A percentile compares a stretch with the other conserved stretches of the same genome.
Evolutionary conservation across 1,140 invertebrate genomes (phyloP).

Genomic region (Trichonephila clavipes): DNA sequence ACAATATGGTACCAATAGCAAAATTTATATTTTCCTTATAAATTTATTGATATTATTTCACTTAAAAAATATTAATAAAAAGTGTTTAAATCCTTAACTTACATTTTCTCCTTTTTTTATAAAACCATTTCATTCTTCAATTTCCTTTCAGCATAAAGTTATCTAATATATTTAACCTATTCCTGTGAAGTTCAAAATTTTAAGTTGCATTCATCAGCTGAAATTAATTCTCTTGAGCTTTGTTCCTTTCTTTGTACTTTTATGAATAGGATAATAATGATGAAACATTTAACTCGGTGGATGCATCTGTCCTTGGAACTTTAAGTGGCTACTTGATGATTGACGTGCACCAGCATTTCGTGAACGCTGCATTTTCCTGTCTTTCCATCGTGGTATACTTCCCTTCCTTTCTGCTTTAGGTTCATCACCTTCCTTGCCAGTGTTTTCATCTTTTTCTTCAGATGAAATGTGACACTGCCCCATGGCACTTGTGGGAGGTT

Average conservation of each 20-base stretch:
- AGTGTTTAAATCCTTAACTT: conserved; percentile 1
- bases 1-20: no score
- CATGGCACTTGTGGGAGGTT: not conserved
- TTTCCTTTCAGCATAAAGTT: no score
- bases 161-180: not conserved
- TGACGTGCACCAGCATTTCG: conserved; percentile 3
- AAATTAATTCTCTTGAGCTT: conserved; percentile 33
- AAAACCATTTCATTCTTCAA: not conserved
- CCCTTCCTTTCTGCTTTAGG: not conserved
- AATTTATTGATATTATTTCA: no score
- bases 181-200: not conserved
- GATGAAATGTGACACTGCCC: conserved; percentile 2
- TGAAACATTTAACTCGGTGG: not conserved
- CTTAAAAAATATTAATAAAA: not conserved
- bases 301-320: not conserved
- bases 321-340: not conserved
- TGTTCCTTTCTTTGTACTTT: conserved; percentile 30
- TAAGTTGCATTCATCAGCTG: not conserved
- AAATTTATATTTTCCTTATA: no score
- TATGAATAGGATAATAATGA: not conserved
- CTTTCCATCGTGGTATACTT: conserved; percentile 7
- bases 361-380: conserved; percentile 3
- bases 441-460: conserved; percentile 3
- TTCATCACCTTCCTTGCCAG: not conserved
- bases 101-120: not conserved